These are phyloP conservation scores for Sebastes diploproa DNA, from an alignment of 2,797 vertebrate species.

Conservation along the genomic window DNA sequence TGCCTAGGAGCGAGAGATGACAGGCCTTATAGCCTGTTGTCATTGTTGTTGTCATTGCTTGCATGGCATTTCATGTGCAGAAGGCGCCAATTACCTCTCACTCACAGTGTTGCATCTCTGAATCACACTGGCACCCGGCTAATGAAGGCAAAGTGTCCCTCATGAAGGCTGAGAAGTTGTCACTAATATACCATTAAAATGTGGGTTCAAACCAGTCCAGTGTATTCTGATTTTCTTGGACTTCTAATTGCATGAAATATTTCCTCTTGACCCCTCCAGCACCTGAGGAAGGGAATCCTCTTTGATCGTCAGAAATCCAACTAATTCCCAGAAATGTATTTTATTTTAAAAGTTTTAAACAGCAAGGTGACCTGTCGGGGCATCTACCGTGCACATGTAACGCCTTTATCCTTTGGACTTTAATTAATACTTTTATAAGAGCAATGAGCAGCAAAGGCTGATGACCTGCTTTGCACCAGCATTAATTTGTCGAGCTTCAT, in stretches of 20 bases:
- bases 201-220: background rate
- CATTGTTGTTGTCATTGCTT: conserved; percentile 33
- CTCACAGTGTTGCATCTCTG: conserved; percentile 13
- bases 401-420: conserved; percentile 51
- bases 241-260: conserved; percentile 1
- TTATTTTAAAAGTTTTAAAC: conserved; percentile 54
- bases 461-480: conserved; percentile 55
- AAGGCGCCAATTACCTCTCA: conserved; percentile 46
- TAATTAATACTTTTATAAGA: conserved; percentile 71
- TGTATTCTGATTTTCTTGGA: background rate
- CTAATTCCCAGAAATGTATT: conserved; percentile 34
- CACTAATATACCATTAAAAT: conserved; percentile 4
- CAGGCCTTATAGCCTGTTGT: conserved; percentile 28
- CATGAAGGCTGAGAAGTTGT: background rate
- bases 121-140: conserved; percentile 9
- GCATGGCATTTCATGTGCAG: conserved; percentile 51
- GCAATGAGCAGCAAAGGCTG: conserved; percentile 44
- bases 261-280: background rate
- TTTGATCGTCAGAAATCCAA: conserved; percentile 24
- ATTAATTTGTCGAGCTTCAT: conserved; percentile 70
- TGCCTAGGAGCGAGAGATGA: conserved; percentile 33
- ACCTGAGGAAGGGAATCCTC: background rate
- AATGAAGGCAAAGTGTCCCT: conserved; percentile 7
- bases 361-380: conserved; percentile 45
- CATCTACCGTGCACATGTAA: conserved; percentile 25